Base-by-base conservation (phyloP, 1,140 invertebrate genomes). In the Chrysomallon squamiferum region DNA sequence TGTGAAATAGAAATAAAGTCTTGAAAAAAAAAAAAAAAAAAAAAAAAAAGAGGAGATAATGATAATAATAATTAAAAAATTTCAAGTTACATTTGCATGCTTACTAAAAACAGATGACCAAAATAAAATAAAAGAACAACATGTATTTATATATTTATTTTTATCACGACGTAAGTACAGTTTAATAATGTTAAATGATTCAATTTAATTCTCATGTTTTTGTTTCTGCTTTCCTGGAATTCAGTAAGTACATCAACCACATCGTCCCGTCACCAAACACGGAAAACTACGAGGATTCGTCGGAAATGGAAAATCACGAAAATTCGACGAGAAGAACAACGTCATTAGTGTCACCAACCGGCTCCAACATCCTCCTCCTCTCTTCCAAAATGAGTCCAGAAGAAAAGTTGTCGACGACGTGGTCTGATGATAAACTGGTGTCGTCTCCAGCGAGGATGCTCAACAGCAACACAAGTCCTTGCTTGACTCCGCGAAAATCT, bases 221-320 rank as follows among this genome's bases (percentile, higher is more conserved):
- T 68, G 59, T 64, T 68, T 52, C 47, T 57, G 52, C 56, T 65
- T 63, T 32, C 33, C 22, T n/a, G 66, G 66, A 62, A 50, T 30
- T 57, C 72, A 79, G 77, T 71, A 76, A 76, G 67, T 75, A 74
- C 52, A 66, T 71, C 41, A 77, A 77, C 35, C 66, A 74, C 50
- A 63, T 72, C 30, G 66, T 74, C 32, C 74, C 74, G 11, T 79
- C 77, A 15, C 75, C 74, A 0, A 69, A 62, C 33, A 47, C 59
- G 15, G 68, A 74, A 13, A 58, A 27, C 32, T 33, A 20, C 25
- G 41, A 20, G 4, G 71, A 71, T 15, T 32, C 66, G 2, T 66
- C 66, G 9, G 72, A 74, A 18, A 58, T 62, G 22, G 47, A 54
- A 3, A n/a, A n/a, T n/a, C n/a, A n/a, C n/a, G n/a, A n/a, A n/a